Evolutionary conservation across 1,140 invertebrate species (phyloP).

Genomic region (Pantala flavescens): DNA sequence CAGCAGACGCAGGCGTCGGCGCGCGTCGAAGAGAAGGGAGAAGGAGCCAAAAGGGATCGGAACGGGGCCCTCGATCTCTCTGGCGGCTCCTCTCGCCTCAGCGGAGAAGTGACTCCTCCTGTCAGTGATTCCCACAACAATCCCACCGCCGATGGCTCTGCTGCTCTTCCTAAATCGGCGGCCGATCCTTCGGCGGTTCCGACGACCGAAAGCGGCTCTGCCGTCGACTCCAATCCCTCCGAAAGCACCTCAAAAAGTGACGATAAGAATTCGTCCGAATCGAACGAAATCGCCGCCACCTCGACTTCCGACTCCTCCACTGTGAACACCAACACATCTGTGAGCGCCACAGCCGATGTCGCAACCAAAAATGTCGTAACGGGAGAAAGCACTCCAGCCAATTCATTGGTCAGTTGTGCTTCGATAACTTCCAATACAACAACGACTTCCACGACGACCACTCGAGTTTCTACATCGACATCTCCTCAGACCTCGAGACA

Average conservation of each 20-base stretch:
- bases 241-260: no score
- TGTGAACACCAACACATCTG: no score
- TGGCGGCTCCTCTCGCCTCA: background rate
- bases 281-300: no score
- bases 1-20: background rate
- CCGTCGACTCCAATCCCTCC: no score
- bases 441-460: background rate
- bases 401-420: background rate
- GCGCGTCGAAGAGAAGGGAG: background rate
- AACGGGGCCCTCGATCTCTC: background rate
- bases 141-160: background rate
- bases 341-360: no score
- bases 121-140: background rate
- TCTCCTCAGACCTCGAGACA: background rate
- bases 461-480: background rate
- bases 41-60: background rate
- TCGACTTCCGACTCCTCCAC: no score
- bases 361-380: no score
- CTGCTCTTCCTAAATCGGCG: background rate
- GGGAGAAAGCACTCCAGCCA: background rate
- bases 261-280: no score
- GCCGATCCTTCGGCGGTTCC: background rate
- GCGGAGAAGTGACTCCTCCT: background rate
- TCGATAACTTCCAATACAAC: background rate
- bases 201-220: no score